Evolutionary conservation across 2,888 invertebrate genomes (phyloP).

Genomic region (Leucophenga montana): DNA sequence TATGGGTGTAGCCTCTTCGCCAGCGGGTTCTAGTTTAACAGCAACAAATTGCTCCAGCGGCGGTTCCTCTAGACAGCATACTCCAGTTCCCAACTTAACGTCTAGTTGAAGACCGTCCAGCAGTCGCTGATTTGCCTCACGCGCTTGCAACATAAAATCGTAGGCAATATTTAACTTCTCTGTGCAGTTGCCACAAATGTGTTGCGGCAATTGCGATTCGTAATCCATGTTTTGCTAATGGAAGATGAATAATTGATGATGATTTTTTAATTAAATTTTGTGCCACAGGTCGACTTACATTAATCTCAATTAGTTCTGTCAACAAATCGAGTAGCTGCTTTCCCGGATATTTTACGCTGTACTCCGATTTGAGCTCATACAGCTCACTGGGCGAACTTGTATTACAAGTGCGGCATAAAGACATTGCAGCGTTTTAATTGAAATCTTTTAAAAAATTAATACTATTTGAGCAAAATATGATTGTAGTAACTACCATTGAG

Average conservation of each 20-base stretch:
- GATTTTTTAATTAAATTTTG: not conserved
- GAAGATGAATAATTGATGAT: no score
- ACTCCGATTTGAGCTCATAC: not conserved
- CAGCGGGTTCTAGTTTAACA: not conserved
- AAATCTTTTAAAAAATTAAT: no score
- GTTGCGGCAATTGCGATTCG: constrained; percentile 51
- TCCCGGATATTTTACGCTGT: constrained; percentile 32
- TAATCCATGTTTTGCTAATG: constrained; percentile 38
- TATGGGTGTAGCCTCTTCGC: no score
- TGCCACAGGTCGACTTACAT: not conserved
- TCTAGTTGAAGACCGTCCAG: constrained; percentile 33
- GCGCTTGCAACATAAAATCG: constrained; percentile 57
- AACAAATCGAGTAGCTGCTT: not conserved
- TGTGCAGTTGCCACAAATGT: constrained; percentile 56
- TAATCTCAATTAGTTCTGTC: not conserved
- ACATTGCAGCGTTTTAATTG: no score
- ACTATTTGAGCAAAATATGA: no score
- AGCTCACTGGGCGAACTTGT: constrained; percentile 25
- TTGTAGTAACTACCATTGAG: no score
- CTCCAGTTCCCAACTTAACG: constrained; percentile 7
- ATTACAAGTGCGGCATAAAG: not conserved
- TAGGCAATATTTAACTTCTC: constrained; percentile 57
- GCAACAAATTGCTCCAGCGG: not conserved
- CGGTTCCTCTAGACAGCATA: not conserved
- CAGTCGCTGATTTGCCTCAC: constrained; percentile 53